These are phyloP conservation scores for Malacosoma neustria DNA, from an alignment of 2,888 invertebrate species.

Conservation along the genomic window DNA sequence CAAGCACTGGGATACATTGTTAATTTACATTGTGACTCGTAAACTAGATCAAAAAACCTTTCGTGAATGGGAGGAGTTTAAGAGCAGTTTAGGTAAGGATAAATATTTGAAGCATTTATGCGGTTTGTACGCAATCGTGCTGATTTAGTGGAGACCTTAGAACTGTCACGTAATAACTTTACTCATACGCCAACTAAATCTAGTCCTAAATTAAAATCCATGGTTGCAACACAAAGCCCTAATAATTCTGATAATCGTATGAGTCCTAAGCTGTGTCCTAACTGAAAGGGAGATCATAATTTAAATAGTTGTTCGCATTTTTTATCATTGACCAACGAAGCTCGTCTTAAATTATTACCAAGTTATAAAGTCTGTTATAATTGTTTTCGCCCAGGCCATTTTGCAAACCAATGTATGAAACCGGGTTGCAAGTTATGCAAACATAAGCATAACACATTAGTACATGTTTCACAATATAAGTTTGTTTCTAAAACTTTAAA, in stretches of 20 bases:
- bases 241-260: neutral
- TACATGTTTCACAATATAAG: no score
- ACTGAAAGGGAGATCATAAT: neutral
- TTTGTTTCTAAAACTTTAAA: neutral
- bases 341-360: neutral
- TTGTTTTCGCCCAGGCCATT: constrained; percentile 14
- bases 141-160: neutral
- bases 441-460: constrained; percentile 5
- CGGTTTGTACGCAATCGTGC: neutral
- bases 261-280: neutral
- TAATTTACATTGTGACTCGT: neutral
- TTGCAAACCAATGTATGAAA: constrained; percentile 9
- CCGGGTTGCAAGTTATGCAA: constrained; percentile 8
- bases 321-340: neutral
- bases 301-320: neutral
- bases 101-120: neutral
- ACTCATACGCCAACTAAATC: neutral
- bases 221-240: neutral
- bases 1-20: neutral
- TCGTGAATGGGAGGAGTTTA: neutral
- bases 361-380: constrained; percentile 15
- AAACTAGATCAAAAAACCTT: neutral
- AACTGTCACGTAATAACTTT: neutral
- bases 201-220: neutral
- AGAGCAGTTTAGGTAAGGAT: neutral